Conservation (phyloP, 1,140 invertebrate genomes). For the Aphelenchoides besseyi region DNA sequence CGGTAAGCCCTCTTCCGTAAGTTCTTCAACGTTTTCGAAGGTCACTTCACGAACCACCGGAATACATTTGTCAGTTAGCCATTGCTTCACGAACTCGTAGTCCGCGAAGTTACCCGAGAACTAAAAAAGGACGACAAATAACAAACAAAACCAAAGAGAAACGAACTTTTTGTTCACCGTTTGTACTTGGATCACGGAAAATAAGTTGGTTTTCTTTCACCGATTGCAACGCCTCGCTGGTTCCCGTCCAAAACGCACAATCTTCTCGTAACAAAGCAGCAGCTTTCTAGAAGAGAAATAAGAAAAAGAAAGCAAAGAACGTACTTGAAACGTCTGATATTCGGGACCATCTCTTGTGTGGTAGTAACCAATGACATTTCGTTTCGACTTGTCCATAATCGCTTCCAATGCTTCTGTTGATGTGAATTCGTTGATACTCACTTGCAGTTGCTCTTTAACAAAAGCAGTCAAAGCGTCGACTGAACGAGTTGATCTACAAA, state of each 20-base stretch:
- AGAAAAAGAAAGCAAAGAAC: neutral
- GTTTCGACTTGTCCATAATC: conserved; percentile 48
- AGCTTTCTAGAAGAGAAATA: conserved; percentile 49
- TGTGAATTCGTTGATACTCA: conserved; percentile 57
- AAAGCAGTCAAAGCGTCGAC: conserved; percentile 60
- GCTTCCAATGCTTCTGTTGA: conserved; percentile 39
- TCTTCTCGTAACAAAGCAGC: conserved; percentile 58
- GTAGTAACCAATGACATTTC: conserved; percentile 59
- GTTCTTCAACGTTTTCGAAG: conserved; percentile 92
- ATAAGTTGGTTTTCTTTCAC: conserved; percentile 48
- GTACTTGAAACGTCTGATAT: conserved; percentile 58
- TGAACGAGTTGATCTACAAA: conserved; percentile 51
- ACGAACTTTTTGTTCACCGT: conserved; percentile 55
- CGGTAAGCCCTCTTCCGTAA: conserved; percentile 92
- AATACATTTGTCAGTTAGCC: conserved; percentile 78
- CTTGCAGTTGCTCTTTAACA: conserved; percentile 55
- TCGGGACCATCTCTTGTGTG: conserved; percentile 49
- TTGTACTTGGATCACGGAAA: conserved; percentile 55
- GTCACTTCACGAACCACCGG: conserved; percentile 80
- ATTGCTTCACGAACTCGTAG: conserved; percentile 70
- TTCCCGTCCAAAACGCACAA: conserved; percentile 55
- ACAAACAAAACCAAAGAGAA: neutral
- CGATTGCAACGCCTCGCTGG: conserved; percentile 38
- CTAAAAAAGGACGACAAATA: conserved; percentile 40
- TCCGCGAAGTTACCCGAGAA: conserved; percentile 65